Percentiles rank a stretch among this genome's conserved stretches.
phyloP scores from a whole-genome alignment of 2,888 invertebrate genomes.

The Coleophora deauratella region DNA sequence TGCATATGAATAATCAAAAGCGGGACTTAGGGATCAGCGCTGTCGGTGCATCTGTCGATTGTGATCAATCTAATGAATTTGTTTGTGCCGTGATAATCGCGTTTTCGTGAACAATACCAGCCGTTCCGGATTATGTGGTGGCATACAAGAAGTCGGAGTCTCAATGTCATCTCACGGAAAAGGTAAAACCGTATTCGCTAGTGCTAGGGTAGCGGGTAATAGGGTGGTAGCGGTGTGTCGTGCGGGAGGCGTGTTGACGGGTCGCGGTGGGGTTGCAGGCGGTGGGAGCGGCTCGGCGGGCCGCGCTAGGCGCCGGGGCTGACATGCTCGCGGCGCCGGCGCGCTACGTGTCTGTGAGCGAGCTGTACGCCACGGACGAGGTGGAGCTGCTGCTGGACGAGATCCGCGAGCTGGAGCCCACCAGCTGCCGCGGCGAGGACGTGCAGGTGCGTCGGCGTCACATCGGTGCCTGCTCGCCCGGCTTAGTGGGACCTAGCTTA shows the following conservation, averaged over 20 bases:
- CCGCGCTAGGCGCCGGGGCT: slow-evolving; percentile 41
- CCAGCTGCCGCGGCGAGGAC: slow-evolving; percentile 67
- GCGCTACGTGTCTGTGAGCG: slow-evolving; percentile 72
- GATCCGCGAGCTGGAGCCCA: slow-evolving; percentile 70
- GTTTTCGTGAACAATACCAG: slow-evolving; percentile 18
- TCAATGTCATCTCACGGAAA: slow-evolving; percentile 43
- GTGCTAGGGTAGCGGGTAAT: too few species aligned
- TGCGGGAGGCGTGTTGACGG: not conserved
- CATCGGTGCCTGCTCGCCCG: too few species aligned
- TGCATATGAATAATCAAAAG: too few species aligned
- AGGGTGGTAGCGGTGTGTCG: not conserved
- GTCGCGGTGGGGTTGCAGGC: slow-evolving; percentile 20
- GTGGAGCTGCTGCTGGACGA: slow-evolving; percentile 73
- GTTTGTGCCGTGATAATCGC: slow-evolving; percentile 37
- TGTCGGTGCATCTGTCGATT: too few species aligned
- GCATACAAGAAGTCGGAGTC: slow-evolving; percentile 28
- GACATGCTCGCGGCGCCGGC: slow-evolving; percentile 70
- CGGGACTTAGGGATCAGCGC: too few species aligned
- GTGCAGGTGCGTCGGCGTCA: slow-evolving; percentile 40
- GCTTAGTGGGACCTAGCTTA: not conserved
- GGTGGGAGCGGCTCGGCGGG: slow-evolving; percentile 49
- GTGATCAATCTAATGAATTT: slow-evolving; percentile 27
- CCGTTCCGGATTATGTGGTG: slow-evolving; percentile 42
- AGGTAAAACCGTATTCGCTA: slow-evolving; percentile 24
- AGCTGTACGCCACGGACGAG: slow-evolving; percentile 71